A percentile compares a stretch with the other conserved stretches of the same genome.
Conservation (phyloP, 1,140 invertebrate genomes). For the Ladona fulva region DNA sequence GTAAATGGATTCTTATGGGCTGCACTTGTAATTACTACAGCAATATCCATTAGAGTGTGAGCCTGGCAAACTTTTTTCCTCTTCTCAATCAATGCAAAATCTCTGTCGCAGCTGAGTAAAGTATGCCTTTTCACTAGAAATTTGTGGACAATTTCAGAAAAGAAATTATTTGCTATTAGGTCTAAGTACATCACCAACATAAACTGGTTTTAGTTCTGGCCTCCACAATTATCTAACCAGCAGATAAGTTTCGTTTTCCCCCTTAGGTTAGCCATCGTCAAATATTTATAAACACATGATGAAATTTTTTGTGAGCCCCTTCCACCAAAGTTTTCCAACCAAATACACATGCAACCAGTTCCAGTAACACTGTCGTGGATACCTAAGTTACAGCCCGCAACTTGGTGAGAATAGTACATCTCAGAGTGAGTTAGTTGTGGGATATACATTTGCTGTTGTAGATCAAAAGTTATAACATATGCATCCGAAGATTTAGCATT, state of each 20-base stretch:
- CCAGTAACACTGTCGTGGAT: constrained; percentile 4
- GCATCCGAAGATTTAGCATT: background rate
- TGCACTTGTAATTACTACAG: background rate
- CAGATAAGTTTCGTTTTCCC: background rate
- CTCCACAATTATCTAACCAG: constrained; percentile 10
- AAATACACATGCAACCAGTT: constrained; percentile 1
- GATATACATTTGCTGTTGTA: background rate
- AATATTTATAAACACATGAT: too few species aligned
- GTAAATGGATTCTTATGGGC: background rate
- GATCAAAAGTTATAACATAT: background rate
- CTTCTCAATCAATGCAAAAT: constrained; percentile 20
- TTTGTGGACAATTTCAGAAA: constrained; percentile 12
- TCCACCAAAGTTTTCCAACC: background rate
- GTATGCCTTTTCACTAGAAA: constrained; percentile 18
- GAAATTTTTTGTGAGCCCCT: background rate
- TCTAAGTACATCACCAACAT: background rate
- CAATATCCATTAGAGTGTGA: background rate
- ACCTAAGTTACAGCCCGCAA: constrained; percentile 6
- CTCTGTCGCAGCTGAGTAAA: constrained; percentile 18
- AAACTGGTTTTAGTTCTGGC: constrained; percentile 5
- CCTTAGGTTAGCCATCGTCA: constrained; percentile 4
- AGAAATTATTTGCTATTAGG: background rate
- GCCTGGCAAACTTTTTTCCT: constrained; percentile 18
- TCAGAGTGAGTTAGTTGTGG: constrained; percentile 1
- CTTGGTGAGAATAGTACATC: constrained; percentile 1